Evolutionary conservation across 1,140 invertebrate species (phyloP).

Genomic region (Pachyrhynchus sulphureomaculatus): DNA sequence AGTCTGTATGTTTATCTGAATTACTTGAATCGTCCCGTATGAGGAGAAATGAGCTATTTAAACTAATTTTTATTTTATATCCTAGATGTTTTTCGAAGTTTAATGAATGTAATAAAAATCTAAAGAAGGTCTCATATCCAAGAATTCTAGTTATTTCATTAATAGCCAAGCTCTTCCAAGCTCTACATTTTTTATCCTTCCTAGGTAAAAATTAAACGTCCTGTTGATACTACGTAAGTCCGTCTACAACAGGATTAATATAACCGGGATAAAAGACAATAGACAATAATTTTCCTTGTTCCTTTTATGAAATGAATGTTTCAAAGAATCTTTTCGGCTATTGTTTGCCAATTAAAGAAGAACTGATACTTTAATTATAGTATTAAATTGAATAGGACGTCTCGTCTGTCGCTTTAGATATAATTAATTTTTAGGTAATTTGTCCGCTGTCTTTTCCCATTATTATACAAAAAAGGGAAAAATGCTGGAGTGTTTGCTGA

Average conservation of each 20-base stretch:
- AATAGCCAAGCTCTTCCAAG: too few relatives aligned
- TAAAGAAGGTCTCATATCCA: too few relatives aligned
- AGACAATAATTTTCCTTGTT: not conserved
- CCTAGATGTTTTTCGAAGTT: too few relatives aligned
- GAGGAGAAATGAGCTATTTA: too few relatives aligned
- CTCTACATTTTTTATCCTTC: too few relatives aligned
- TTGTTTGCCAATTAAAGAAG: not conserved
- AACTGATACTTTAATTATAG: not conserved
- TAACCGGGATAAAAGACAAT: conserved; percentile 2
- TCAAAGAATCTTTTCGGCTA: conserved; percentile 4
- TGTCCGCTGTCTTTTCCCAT: not conserved
- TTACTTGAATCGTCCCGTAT: too few relatives aligned
- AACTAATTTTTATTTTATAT: too few relatives aligned
- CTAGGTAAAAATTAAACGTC: not conserved
- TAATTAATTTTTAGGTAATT: conserved; percentile 6
- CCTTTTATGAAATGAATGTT: conserved; percentile 5
- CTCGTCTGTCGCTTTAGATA: conserved; percentile 2
- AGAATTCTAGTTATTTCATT: too few relatives aligned
- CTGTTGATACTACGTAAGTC: not conserved
- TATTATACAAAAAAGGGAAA: not conserved
- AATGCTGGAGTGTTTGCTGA: too few relatives aligned
- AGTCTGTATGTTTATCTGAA: too few relatives aligned
- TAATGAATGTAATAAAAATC: too few relatives aligned
- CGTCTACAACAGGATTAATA: not conserved
- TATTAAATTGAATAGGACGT: conserved; percentile 1